Percentiles rank a stretch among this genome's conserved stretches.
phyloP scores from a whole-genome alignment of 2,888 invertebrate genomes.

The Dascillus cervinus region DNA sequence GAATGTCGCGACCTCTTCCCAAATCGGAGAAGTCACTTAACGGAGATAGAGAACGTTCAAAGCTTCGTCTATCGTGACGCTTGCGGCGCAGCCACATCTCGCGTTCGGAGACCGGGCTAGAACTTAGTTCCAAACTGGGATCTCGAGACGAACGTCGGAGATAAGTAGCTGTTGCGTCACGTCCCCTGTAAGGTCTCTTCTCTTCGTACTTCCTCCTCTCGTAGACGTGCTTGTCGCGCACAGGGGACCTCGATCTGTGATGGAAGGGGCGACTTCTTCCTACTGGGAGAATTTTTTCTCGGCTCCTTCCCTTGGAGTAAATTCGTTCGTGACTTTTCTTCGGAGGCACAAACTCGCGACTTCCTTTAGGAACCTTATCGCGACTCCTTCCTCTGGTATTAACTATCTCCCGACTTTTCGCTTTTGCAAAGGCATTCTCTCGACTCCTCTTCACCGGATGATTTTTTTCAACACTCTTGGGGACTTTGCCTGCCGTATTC shows the following conservation, averaged over 20 bases:
- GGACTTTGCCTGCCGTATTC: too few relatives aligned
- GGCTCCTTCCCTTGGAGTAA: neutral
- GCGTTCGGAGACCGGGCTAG: constrained; percentile 12
- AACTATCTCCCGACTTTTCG: neutral
- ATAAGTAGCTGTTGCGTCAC: neutral
- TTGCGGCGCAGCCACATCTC: constrained; percentile 15
- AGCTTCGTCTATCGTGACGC: neutral
- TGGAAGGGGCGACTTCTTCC: neutral
- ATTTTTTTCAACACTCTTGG: too few relatives aligned
- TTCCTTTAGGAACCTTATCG: too few relatives aligned
- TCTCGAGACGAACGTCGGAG: neutral
- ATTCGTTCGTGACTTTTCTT: neutral
- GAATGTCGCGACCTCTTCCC: constrained; percentile 20
- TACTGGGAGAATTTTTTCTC: neutral
- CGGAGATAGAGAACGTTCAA: constrained; percentile 3
- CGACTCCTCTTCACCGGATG: too few relatives aligned
- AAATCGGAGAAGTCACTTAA: constrained; percentile 4
- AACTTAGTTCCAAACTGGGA: constrained; percentile 5
- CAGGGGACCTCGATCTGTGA: neutral
- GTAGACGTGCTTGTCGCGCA: neutral
- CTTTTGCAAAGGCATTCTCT: neutral
- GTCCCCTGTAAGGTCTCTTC: neutral
- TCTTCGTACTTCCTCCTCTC: neutral
- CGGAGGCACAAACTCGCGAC: neutral
- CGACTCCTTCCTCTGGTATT: neutral